Base-by-base conservation (phyloP, 2,797 vertebrate species). In the Agapornis canus region DNA sequence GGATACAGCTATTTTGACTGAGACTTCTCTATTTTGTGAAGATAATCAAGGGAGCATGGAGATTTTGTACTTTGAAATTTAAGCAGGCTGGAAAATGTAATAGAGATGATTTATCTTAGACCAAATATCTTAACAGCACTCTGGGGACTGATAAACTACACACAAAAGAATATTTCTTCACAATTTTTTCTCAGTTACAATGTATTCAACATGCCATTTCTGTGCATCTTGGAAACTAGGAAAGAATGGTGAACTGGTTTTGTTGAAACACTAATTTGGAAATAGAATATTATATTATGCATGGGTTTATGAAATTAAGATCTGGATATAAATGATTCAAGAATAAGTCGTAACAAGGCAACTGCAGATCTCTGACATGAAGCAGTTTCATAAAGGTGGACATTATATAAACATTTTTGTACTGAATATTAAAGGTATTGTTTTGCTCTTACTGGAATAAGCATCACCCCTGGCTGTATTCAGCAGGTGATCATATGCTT, bases 271-370 rank as follows among this genome's bases (percentile, higher is more conserved):
- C n/a, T 91, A 17, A 47, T 90, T 95, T 89, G 23, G 31, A 94
- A 86, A 73, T 21, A 76, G 1, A 20, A 52, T 78, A 85, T 52
- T 95, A 23, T 81, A 84, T 92, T 90, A 90, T 92, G 20, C 27
- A 94, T 35, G 13, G 31, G 11, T 96, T 85, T 94, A 81, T 91
- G 19, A 92, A 96, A 89, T 81, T 86, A 81, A 77, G 65, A 86
- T 68, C 47, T 76, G 31, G 3, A 6, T 82, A 68, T 84, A 66
- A 79, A 93, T 75, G 8, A 77, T 56, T 85, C 32, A 85, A 26
- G 37, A 89, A 79, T 66, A 93, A 92, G 59, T 71, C 6, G 64
- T 75, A 37, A 66, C 86, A 79, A 82, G 6, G 32, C 43, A 85
- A 85, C 37, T 54, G 22, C 23, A 83, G 23, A 75, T 47, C 17